Conservation (phyloP, 2,888 invertebrate species). For the Hirtodrosophila confusa region DNA sequence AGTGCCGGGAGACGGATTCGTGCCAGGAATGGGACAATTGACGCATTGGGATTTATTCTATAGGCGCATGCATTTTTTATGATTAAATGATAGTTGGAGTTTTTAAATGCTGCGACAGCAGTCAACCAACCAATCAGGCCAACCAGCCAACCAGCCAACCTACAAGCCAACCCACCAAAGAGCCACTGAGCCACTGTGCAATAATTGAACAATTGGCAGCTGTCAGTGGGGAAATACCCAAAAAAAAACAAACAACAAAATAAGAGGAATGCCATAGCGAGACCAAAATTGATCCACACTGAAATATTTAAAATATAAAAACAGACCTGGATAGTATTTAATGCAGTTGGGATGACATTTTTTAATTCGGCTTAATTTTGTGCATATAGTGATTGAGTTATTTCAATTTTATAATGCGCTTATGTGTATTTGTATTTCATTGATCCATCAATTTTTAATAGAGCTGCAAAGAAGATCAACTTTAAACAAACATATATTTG, state of each 20-base stretch:
- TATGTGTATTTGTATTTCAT: slow-evolving; percentile 1
- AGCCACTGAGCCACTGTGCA: slow-evolving; percentile 52
- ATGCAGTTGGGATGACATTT: slow-evolving; percentile 15
- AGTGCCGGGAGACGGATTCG: slow-evolving; percentile 45
- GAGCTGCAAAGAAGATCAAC: background rate
- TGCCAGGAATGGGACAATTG: slow-evolving; percentile 56
- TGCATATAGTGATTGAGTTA: slow-evolving; percentile 50
- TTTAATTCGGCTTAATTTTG: slow-evolving; percentile 43
- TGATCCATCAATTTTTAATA: background rate
- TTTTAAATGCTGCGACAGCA: slow-evolving; percentile 2
- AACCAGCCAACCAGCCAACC: slow-evolving; percentile 11
- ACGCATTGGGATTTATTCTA: slow-evolving; percentile 76
- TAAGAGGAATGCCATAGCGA: slow-evolving; percentile 14
- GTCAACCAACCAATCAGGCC: slow-evolving; percentile 31
- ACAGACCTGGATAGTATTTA: slow-evolving; percentile 40
- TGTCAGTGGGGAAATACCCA: slow-evolving; percentile 63
- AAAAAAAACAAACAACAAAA: slow-evolving; percentile 14
- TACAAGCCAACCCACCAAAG: slow-evolving; percentile 18
- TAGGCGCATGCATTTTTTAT: slow-evolving; percentile 76
- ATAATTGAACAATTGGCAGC: slow-evolving; percentile 76
- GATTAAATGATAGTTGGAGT: slow-evolving; percentile 71
- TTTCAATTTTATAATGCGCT: slow-evolving; percentile 21
- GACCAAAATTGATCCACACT: slow-evolving; percentile 53
- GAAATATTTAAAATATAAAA: slow-evolving; percentile 55
- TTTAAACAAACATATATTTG: background rate